Conservation (phyloP, 2,113 vertebrate species). For the Cervus canadensis region DNA sequence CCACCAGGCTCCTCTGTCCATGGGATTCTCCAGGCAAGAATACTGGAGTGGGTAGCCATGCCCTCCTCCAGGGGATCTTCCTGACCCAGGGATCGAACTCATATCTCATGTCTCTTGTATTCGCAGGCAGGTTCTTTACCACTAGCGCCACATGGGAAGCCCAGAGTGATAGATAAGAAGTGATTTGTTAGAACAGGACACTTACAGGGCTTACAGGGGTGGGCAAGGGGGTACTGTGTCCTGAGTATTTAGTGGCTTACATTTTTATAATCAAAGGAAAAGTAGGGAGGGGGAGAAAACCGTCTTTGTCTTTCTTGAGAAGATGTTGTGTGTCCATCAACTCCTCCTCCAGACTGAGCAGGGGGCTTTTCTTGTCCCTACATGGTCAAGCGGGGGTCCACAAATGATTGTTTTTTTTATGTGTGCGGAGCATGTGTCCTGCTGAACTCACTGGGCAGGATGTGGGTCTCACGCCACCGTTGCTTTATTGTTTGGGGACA, state of each 20-base stretch:
- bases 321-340: background rate
- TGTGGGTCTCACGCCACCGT: background rate
- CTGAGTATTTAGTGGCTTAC: background rate
- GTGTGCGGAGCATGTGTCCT: background rate
- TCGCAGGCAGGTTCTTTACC: background rate
- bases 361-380: background rate
- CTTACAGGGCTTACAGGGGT: background rate
- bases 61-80: background rate
- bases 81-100: background rate
- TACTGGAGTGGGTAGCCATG: background rate
- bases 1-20: accelerated
- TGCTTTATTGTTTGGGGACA: background rate
- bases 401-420: background rate
- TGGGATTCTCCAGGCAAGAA: background rate
- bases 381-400: background rate
- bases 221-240: background rate
- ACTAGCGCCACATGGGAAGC: background rate
- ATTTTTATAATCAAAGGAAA: background rate
- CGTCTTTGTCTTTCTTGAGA: background rate
- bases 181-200: background rate
- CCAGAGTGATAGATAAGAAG: background rate
- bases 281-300: background rate
- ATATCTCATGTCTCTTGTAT: background rate
- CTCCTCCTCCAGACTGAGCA: background rate
- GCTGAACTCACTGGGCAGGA: background rate